Conservation (phyloP, 92 coral and sea anemone species). For the Porites evermanni region DNA sequence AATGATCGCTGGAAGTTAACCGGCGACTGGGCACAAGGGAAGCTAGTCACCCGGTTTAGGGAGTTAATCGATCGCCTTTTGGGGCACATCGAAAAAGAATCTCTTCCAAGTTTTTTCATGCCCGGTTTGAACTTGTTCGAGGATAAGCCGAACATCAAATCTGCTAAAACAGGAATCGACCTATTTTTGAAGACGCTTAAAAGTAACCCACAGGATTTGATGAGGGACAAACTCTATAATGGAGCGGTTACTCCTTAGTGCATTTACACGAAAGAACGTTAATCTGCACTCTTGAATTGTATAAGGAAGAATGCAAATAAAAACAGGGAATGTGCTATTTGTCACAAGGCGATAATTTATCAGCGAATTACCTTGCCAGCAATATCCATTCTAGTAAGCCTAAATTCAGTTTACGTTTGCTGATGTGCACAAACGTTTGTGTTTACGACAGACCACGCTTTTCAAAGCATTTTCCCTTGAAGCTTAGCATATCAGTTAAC, state of each 20-base stretch:
- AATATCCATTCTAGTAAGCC: no score
- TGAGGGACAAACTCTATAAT: neutral
- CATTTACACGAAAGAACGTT: no score
- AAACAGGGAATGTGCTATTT: neutral
- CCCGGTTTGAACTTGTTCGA: conserved; percentile 13
- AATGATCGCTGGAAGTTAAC: neutral
- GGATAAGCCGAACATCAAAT: conserved; percentile 13
- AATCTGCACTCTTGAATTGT: neutral
- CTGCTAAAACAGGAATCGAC: neutral
- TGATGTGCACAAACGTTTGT: no score
- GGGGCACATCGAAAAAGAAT: neutral
- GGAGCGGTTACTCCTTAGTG: neutral
- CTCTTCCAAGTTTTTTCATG: conserved; percentile 23
- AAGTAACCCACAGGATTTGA: conserved; percentile 8
- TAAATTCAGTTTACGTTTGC: no score
- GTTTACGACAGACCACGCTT: no score
- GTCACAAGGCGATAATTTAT: no score
- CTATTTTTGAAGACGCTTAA: conserved; percentile 20
- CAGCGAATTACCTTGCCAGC: no score
- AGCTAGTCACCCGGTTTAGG: conserved; percentile 38
- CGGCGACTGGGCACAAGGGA: conserved; percentile 27
- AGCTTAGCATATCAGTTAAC: no score
- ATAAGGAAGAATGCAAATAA: neutral
- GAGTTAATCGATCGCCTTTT: conserved; percentile 48
- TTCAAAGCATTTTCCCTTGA: no score